Conservation (phyloP, 2,888 invertebrate genomes). For the Eristalinus sepulchralis region DNA sequence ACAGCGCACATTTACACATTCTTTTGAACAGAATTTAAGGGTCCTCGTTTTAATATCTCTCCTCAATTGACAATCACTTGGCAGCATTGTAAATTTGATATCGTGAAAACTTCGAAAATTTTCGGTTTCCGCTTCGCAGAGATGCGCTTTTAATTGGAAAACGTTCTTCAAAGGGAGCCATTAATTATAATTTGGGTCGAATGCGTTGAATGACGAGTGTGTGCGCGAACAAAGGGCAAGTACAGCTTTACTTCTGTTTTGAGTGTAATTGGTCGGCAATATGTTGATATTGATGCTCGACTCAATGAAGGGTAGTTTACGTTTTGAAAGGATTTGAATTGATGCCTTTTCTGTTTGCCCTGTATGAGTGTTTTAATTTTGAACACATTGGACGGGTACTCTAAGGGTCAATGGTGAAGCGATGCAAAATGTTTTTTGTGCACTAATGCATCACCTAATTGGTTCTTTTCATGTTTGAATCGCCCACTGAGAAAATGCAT, state of each 20-base stretch:
- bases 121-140: not conserved
- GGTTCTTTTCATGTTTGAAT: not conserved
- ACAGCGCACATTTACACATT: too few species aligned
- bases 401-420: not conserved
- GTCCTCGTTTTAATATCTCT: not conserved
- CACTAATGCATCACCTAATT: not conserved
- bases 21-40: too few species aligned
- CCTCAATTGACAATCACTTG: too few species aligned
- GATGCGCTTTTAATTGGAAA: not conserved
- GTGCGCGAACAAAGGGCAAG: constrained; percentile 29
- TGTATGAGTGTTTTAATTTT: constrained; percentile 24
- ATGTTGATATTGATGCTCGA: constrained; percentile 50
- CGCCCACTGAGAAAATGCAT: not conserved
- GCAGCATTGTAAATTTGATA: not conserved
- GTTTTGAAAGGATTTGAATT: constrained; percentile 56
- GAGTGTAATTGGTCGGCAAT: constrained; percentile 48
- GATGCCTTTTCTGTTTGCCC: constrained; percentile 27
- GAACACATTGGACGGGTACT: not conserved
- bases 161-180: not conserved
- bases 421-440: not conserved
- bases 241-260: constrained; percentile 2
- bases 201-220: constrained; percentile 43
- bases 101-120: not conserved
- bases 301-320: constrained; percentile 24
- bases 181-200: constrained; percentile 22